phyloP scores from a whole-genome alignment of 2,797 vertebrate species.

The Platyrinchus mystaceus region DNA sequence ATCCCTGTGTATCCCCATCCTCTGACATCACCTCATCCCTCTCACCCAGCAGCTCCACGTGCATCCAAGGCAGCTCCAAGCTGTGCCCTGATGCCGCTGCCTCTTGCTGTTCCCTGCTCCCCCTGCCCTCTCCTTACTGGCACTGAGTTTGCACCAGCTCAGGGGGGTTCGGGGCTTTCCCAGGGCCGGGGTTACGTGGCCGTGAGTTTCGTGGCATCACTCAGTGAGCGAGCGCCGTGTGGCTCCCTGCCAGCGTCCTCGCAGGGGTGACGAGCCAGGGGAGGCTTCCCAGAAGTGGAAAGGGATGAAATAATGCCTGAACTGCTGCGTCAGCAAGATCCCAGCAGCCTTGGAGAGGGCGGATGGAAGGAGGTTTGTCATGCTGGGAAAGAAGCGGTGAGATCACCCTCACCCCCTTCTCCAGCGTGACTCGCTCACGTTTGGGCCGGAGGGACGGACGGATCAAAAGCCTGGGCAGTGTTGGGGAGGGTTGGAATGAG shows the following conservation, averaged over 20 bases:
- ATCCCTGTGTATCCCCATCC: background rate
- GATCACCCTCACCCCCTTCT: background rate
- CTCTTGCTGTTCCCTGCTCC: background rate
- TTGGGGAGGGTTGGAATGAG: background rate
- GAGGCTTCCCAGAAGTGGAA: constrained; percentile 19
- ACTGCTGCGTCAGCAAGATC: background rate
- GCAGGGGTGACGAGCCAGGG: background rate
- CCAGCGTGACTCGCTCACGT: accelerated
- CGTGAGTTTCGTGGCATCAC: accelerated
- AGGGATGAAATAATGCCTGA: constrained; percentile 2
- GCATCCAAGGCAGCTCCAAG: background rate
- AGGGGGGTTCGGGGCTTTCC: background rate
- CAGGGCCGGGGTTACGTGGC: accelerated
- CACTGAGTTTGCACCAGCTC: accelerated
- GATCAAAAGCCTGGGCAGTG: background rate
- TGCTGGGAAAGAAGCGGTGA: background rate
- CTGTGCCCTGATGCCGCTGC: background rate
- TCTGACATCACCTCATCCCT: background rate
- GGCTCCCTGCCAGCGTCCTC: constrained; percentile 18
- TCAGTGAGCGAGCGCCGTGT: accelerated
- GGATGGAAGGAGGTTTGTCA: background rate
- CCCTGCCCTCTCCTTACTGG: background rate
- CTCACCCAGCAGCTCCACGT: background rate
- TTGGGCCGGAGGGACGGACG: background rate
- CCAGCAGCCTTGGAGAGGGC: background rate